Conservation (phyloP, 2,888 invertebrate species). For the Meteorus colon region DNA sequence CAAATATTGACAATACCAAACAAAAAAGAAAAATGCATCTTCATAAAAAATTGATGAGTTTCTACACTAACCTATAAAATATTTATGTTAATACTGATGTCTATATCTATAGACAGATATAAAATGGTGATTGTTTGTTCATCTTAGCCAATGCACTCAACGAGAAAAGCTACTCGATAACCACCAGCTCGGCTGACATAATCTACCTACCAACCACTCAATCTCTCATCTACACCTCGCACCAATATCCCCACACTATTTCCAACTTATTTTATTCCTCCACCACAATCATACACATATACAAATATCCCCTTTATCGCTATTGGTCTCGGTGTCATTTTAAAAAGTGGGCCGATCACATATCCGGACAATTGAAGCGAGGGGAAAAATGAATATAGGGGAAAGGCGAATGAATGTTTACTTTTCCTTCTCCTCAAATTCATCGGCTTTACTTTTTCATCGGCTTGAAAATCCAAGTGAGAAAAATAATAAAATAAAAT, state of each 20-base stretch:
- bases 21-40: background rate
- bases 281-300: background rate
- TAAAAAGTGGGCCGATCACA: conserved; percentile 15
- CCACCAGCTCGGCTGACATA: conserved; percentile 15
- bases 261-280: background rate
- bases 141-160: conserved; percentile 55
- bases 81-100: too few species aligned
- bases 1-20: too few species aligned
- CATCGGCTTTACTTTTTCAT: conserved; percentile 48
- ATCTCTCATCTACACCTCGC: conserved; percentile 6
- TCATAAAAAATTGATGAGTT: background rate
- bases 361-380: background rate
- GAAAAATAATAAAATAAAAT: conserved; percentile 11
- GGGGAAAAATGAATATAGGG: background rate
- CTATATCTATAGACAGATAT: background rate
- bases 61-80: background rate
- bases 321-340: conserved; percentile 12
- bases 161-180: conserved; percentile 48
- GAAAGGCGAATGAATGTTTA: conserved; percentile 50
- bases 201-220: conserved; percentile 25
- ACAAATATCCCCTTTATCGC: background rate
- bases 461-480: conserved; percentile 36
- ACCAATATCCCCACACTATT: background rate
- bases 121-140: conserved; percentile 50
- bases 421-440: conserved; percentile 53